phyloP scores from a whole-genome alignment of 2,113 vertebrate species.

The Leptosomus discolor region DNA sequence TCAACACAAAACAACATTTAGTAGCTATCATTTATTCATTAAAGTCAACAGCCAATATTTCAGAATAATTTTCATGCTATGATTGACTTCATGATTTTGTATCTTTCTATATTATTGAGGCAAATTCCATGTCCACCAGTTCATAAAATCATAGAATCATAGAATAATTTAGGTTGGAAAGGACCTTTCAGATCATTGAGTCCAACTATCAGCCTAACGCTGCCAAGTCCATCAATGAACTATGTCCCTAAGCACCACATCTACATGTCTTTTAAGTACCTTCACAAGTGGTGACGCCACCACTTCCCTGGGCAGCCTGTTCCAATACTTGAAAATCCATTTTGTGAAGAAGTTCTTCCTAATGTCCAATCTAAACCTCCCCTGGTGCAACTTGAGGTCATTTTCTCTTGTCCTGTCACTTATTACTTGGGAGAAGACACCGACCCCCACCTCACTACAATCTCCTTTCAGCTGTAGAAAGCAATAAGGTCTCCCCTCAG shows the following conservation, averaged over 20 bases:
- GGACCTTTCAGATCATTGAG: accelerated
- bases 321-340: not conserved
- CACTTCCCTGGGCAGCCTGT: not conserved
- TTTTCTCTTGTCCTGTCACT: not conserved
- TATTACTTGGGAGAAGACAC: not conserved
- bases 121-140: not conserved
- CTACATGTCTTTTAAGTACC: not conserved
- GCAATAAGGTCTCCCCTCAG: not conserved
- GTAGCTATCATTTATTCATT: conserved; percentile 5
- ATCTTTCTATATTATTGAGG: not conserved
- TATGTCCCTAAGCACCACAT: no score
- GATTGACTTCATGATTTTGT: not conserved
- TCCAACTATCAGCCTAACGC: not conserved
- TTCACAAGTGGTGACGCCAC: not conserved
- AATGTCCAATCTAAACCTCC: not conserved
- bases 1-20: conserved; percentile 8
- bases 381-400: not conserved
- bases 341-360: not conserved
- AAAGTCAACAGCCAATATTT: conserved; percentile 19
- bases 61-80: conserved; percentile 4
- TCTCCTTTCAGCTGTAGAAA: not conserved
- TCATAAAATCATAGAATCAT: not conserved
- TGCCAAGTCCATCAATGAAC: not conserved
- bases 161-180: not conserved
- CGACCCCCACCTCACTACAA: not conserved